Base-by-base conservation (phyloP, 1,140 invertebrate species). In the Centruroides sculpturatus region DNA sequence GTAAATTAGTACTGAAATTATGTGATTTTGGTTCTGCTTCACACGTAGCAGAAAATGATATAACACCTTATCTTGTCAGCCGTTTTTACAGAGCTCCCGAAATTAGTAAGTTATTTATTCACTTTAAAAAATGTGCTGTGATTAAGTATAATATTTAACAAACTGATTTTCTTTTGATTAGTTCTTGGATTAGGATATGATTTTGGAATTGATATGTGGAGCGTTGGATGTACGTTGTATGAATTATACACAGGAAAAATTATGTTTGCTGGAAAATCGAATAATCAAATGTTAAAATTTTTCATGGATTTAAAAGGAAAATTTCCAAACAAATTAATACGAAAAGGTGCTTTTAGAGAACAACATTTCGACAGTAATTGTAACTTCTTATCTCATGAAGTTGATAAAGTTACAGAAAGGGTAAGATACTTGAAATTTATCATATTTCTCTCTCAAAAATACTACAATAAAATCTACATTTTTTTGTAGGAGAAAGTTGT, bases 1-100 rank as follows among this genome's bases (percentile, higher is more conserved):
- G 85, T 71, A 99, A 99, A 76, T 73, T 96, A 60, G 84, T 93
- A 56, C 75, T 99, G 55, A 99, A 99, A 76, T 76, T 99, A 34
- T 99, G 96, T 78, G 97, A 99, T 82, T 99, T 99, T 79, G 97
- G 97, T n/a, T 96, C 97, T 5, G 93, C 95, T 3, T 92, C 90
- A 11, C 84, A 88, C 70, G 84, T 92, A 3, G 85, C 84, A 53
- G 95, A 99, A 68, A 95, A 94, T 76, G 96, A 99, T 74, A 91
- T 95, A 55, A 98, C 97, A 34, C 86, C 96, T 0, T 99, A 99
- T 77, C 79, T 99, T n/a, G 94, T 99, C 10, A 98, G 93, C 55
- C 80, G 97, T 69, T 99, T 99, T 76, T 99, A 99, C 76, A 80
- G 97, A 72, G 89, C 96, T 2, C 97, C 97, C 8, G 97, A 99